Percentiles rank a stretch among this genome's conserved stretches.
These are phyloP conservation scores for Pituophis catenifer DNA, from an alignment of 2,113 vertebrate genomes.

Conservation along the genomic window DNA sequence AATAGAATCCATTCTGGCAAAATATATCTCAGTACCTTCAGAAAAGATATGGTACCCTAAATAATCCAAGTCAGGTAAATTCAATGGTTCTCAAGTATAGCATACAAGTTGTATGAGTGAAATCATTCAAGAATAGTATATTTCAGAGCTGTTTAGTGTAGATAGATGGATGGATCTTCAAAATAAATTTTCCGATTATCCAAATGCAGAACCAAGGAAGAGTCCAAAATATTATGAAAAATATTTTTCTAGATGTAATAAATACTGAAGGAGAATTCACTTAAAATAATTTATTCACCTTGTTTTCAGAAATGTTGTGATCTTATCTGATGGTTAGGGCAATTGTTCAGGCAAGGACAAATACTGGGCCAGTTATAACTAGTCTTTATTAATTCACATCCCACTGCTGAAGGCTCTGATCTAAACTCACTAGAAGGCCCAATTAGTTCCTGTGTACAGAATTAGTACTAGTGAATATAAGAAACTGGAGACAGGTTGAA, in stretches of 20 bases:
- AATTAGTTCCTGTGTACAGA: neutral
- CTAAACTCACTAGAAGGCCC: neutral
- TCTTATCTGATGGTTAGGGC: neutral
- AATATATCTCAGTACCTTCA: neutral
- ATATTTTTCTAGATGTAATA: neutral
- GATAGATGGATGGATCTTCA: neutral
- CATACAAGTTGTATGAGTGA: neutral
- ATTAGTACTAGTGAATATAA: neutral
- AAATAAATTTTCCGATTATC: neutral
- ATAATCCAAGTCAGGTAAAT: neutral
- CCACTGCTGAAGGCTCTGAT: neutral
- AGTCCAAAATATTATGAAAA: neutral
- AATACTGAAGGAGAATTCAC: neutral
- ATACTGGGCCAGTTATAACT: neutral
- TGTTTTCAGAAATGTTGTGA: neutral
- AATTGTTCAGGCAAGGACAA: neutral
- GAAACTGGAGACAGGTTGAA: neutral
- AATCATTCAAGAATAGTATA: neutral
- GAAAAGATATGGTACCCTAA: neutral
- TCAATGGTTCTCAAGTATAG: neutral
- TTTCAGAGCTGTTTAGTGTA: neutral
- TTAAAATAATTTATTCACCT: neutral
- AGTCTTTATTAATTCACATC: neutral
- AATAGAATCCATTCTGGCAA: neutral
- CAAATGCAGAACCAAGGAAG: neutral